Evolutionary conservation across 2,797 vertebrate genomes (phyloP), one percentile per base, ranked within the genome.

Genomic region (Syncerus caffer): DNA sequence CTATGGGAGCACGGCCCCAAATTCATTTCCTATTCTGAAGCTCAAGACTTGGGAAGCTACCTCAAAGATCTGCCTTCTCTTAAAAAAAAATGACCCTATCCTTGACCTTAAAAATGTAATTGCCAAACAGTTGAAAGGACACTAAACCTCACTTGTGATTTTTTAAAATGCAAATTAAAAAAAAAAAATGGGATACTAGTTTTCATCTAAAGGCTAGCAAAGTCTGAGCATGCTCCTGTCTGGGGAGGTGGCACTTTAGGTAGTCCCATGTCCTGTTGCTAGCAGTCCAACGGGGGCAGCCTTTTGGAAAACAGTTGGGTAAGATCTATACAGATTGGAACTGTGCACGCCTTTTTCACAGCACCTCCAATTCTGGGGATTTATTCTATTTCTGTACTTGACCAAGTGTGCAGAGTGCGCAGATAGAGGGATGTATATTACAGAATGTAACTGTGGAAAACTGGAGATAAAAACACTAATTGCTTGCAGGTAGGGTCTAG

Each of bases 71-170:
- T 12, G 38, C 21, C 83, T 78, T 50, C 78, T 93, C 74, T 85
- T 27, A 53, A 82, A 74, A 74, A 96, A 55, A 76, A 55, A 47
- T 29, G 82, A 27, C 42, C 6, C 38, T n/a, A 53, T 31, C 45
- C n/a, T 62, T n/a, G 51, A 90, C 12, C 23, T 92, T 80, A 80
- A 94, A 76, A 88, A 88, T 17, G 34, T 27, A 76, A 55, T 60
- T 55, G 13, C 16, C 74, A 74, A 79, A 82, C 23, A 90, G 11
- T 23, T 71, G n/a, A 21, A 71, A 71, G 10, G 34, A 71, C 64
- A 38, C 34, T 38, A 71, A 38, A 38, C 10, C 64, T 71, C 64
- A 50, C 9, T 93, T 19, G 2, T 85, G 57, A 50, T 74, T 87
- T 34, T 34, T 29, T 29, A 34, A 89, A 96, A 82, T 31, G 21